Evolutionary conservation across 1,140 invertebrate genomes (phyloP), one percentile per base, ranked within the genome.

Genomic region (Geopemphigus sp.): DNA sequence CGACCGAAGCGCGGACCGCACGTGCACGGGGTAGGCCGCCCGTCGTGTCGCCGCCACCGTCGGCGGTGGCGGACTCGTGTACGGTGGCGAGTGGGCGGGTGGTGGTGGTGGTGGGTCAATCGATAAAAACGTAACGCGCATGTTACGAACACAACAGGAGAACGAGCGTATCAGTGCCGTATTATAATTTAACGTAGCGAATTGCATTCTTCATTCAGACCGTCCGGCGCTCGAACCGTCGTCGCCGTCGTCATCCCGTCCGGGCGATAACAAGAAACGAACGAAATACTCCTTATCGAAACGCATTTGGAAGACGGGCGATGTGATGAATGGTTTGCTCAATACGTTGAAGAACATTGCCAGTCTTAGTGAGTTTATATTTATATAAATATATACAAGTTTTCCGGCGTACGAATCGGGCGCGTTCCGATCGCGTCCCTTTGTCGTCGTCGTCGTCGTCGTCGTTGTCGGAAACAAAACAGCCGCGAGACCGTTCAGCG

Each of bases 321-420:
- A 76, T 76, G 73, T 76, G 73, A 76, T 76, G 73, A 76, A 76
- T 76, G 73, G 73, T 45, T 76, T 76, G 73, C 73, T 76, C 73
- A 76, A 59, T 22, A 59, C 73, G 24, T 61, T 76, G 56, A 76
- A 76, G 56, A 76, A 76, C 39, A 76, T 76, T 47, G 73, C 73
- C 32, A 76, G 56, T 45, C 73, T 61, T 56, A 76, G 73, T 76
- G 73, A 76, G 73, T 76, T n/a, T n/a, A n/a, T n/a, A n/a, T n/a
- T n/a, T n/a, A n/a, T n/a, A n/a, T n/a, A n/a, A n/a, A n/a, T n/a
- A n/a, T n/a, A n/a, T n/a, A n/a, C n/a, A n/a, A n/a, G n/a, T n/a
- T n/a, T n/a, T n/a, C n/a, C n/a, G n/a, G n/a, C n/a, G n/a, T n/a
- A n/a, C n/a, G n/a, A n/a, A n/a, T n/a, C n/a, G n/a, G n/a, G n/a